Conservation (phyloP, 2,888 invertebrate genomes). For the Protula sp. region DNA sequence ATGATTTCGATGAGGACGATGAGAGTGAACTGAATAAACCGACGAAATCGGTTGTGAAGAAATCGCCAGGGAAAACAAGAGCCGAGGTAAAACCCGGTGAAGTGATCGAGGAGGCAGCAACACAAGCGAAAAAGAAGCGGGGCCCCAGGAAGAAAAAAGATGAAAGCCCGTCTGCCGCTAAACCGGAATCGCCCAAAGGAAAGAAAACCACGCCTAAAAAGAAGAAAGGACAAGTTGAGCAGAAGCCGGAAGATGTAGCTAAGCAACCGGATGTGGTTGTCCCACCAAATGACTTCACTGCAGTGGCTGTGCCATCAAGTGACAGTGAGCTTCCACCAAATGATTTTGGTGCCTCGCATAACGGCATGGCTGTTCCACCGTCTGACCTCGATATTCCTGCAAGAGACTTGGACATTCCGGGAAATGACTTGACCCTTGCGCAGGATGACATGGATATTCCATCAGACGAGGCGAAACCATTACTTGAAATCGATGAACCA, state of each 20-base stretch:
- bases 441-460: not conserved
- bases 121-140: too few relatives aligned
- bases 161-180: not conserved
- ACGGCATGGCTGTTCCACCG: too few relatives aligned
- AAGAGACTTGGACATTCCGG: too few relatives aligned
- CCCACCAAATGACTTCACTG: not conserved
- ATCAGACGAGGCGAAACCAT: not conserved
- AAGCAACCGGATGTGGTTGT: not conserved
- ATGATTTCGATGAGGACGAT: conserved; percentile 1
- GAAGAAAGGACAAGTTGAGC: not conserved
- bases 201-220: not conserved
- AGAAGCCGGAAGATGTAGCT: not conserved
- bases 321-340: not conserved
- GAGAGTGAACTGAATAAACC: too few relatives aligned
- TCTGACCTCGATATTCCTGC: too few relatives aligned
- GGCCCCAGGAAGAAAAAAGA: too few relatives aligned
- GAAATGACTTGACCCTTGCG: not conserved
- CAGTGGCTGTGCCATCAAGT: not conserved
- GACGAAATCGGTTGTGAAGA: not conserved
- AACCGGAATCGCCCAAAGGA: not conserved
- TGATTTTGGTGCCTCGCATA: too few relatives aligned
- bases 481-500: not conserved
- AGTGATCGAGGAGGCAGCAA: too few relatives aligned
- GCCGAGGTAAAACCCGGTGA: too few relatives aligned
- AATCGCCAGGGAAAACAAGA: not conserved